Base-by-base conservation (phyloP, 2,797 vertebrate genomes). In the Kryptopterus vitreolus region DNA sequence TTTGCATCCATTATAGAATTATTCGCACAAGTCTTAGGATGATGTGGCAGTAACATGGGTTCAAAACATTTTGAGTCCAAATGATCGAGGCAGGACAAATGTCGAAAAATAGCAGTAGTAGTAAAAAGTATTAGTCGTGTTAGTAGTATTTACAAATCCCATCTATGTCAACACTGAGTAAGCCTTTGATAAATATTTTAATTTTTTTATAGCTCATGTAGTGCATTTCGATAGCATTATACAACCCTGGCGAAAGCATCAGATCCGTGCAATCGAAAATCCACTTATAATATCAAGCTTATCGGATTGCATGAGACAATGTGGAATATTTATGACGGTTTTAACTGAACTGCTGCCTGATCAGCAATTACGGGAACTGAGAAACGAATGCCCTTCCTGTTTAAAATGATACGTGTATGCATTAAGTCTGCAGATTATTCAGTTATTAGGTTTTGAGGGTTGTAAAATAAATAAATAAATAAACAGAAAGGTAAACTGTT, bases 331-430 rank as follows among this genome's bases (percentile, higher is more conserved):
- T 55, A 52, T 52, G 22, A 43, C 15, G 43, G 20, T 33, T 55
- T 38, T 57, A 35, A 72, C 31, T 9, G 3, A 26, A 72, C 15
- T 24, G 31, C 52, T 55, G 11, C 20, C 10, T 20, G 26, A 72
- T 69, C 13, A 53, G 52, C 52, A 57, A 57, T 38, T 38, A 55
- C 18, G 18, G 35, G 48, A 33, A 29, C 43, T 52, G 13, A 1
- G 15, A 43, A 74, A 20, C 50, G 16, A 22, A 58, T 57, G 33
- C 35, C 71, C 22, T 74, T 74, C 15, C 35, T 74, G 11, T 73
- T 26, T 52, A n/a, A 24, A 38, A 57, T 73, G 70, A 24, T 16
- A 73, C 38, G 70, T 15, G 29, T 53, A 55, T 55, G 69, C 3
- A n/a, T 55, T 72, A 13, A 20, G 1, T 58, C 33, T 38, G n/a